These are phyloP conservation scores for Tor tambroides DNA, from an alignment of 2,113 vertebrate species.

Conservation along the genomic window DNA sequence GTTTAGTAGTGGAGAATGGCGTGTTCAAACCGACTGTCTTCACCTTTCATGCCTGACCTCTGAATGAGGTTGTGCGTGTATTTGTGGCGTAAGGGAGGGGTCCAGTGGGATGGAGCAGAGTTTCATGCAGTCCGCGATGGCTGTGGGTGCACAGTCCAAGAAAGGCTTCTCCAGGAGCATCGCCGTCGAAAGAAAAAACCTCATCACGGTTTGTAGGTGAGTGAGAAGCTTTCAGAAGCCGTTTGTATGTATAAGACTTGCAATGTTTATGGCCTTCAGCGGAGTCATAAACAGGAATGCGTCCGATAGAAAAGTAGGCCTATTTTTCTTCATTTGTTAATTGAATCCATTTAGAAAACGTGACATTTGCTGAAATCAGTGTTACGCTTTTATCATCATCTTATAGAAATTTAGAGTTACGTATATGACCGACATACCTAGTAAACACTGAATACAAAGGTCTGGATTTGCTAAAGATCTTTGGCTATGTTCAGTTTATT, in stretches of 20 bases:
- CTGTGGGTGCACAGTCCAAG: constrained; percentile 82
- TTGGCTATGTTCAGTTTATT: not conserved
- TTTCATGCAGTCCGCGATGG: constrained; percentile 83
- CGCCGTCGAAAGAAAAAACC: constrained; percentile 88
- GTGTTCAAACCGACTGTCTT: not conserved
- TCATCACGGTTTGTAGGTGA: constrained; percentile 92
- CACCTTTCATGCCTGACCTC: not conserved
- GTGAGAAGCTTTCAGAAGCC: not conserved
- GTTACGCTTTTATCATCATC: not conserved
- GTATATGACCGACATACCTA: not conserved
- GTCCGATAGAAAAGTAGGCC: not conserved
- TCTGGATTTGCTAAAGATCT: not conserved
- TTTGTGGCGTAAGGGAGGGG: constrained; percentile 45
- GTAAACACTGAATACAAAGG: not conserved
- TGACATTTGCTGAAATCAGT: not conserved
- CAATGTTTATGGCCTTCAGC: not conserved
- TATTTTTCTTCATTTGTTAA: not conserved
- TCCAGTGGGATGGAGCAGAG: constrained; percentile 81
- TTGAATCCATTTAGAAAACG: not conserved
- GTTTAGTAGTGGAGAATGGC: not conserved
- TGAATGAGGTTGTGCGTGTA: constrained; percentile 30
- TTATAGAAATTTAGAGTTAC: not conserved
- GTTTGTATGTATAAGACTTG: not conserved
- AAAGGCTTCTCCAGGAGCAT: constrained; percentile 84
- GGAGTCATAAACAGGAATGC: not conserved